Conservation (phyloP, 2,888 invertebrate genomes). For the Isoperla grammatica region DNA sequence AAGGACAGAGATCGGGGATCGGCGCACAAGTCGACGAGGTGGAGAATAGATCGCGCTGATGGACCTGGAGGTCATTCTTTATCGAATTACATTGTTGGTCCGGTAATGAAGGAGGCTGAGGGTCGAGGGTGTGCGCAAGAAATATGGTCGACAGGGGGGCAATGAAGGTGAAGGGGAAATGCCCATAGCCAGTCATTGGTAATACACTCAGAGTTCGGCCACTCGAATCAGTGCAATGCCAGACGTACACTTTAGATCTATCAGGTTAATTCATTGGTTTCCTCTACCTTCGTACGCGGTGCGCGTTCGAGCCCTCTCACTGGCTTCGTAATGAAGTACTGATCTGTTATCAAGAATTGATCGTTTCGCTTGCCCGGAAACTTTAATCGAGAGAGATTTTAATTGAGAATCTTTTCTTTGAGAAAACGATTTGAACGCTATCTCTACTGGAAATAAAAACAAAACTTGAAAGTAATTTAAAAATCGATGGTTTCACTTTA, state of each 20-base stretch:
- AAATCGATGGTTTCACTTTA: too few relatives aligned
- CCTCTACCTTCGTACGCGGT: too few relatives aligned
- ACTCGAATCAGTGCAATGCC: slow-evolving; percentile 8
- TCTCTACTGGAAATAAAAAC: too few relatives aligned
- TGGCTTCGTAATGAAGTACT: background rate
- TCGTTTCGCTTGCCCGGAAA: slow-evolving; percentile 2
- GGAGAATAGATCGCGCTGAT: slow-evolving; percentile 15
- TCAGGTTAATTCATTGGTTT: slow-evolving; percentile 8
- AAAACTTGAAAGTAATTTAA: too few relatives aligned
- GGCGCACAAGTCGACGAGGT: slow-evolving; percentile 4
- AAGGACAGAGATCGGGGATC: background rate
- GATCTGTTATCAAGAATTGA: slow-evolving; percentile 16
- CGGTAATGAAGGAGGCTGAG: slow-evolving; percentile 26
- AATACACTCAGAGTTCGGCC: slow-evolving; percentile 5
- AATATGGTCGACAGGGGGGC: slow-evolving; percentile 24
- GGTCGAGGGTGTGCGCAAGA: slow-evolving; percentile 14
- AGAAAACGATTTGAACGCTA: background rate
- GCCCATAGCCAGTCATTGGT: background rate
- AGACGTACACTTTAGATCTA: slow-evolving; percentile 10
- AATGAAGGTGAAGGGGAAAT: slow-evolving; percentile 21
- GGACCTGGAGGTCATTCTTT: slow-evolving; percentile 23
- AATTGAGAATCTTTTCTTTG: background rate
- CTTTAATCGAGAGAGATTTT: slow-evolving; percentile 10
- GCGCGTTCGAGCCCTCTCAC: too few relatives aligned
- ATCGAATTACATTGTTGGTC: slow-evolving; percentile 26